Evolutionary conservation across 2,113 vertebrate species (phyloP), one percentile per base, ranked within the genome.

Genomic region (Engystomops pustulosus): DNA sequence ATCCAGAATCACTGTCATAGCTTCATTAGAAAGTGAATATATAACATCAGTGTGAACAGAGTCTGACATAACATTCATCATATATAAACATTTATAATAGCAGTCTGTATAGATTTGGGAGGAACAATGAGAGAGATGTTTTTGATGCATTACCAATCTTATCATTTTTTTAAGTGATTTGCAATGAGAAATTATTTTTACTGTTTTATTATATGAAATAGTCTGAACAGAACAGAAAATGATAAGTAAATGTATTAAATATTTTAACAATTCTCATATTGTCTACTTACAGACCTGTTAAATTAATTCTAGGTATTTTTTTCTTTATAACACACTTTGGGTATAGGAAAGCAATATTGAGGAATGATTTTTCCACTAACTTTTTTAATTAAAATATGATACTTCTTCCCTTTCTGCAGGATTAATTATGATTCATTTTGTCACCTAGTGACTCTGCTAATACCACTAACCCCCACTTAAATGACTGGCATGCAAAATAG

Each of bases 351-450:
- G 15, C 30, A 55, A 23, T 51, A 38, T 77, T 77, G 18, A 55
- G 30, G 4, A 76, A 53, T 76, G 14, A 0, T 55, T 77, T 77
- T 77, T 20, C 27, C 32, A 44, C 51, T 53, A 60, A 62, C 17
- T 32, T 83, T 62, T 67, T 71, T 67, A 84, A 84, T 84, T 76
- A 67, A 74, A 75, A 36, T 72, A 62, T 41, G 25, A 44, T 62
- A 60, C 15, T 67, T 83, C 34, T 74, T 67, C 36, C 78, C 53
- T 20, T 36, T 38, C 41, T 34, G 81, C 9, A 58, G 71, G 70
- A 67, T 69, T 77, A 84, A 84, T 51, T 77, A 68, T 77, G 30
- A 68, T 84, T 67, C 27, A 49, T 65, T 65, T 7, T 83, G 45
- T 76, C 70, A 83, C 55, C 71, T 77, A 47, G 41, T 83, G 81